phyloP scores from a whole-genome alignment of 2,888 invertebrate genomes.

The Aphodius sticticus region DNA sequence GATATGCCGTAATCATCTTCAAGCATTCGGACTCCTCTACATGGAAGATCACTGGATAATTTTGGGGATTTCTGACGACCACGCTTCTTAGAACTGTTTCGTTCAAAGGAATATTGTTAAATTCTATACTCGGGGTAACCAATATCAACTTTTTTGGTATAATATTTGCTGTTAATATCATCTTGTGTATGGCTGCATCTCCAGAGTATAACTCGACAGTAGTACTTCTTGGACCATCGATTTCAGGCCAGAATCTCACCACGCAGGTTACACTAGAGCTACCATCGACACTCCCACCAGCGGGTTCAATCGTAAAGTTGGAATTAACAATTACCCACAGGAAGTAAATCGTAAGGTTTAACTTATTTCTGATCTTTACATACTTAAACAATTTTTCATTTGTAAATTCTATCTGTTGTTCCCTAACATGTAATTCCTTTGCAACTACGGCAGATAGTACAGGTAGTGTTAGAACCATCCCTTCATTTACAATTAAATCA shows the following conservation, averaged over 20 bases:
- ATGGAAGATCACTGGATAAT: neutral
- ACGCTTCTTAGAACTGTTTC: neutral
- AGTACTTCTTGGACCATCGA: neutral
- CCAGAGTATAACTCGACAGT: neutral
- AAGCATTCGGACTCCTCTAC: neutral
- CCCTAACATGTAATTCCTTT: neutral
- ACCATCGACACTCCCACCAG: neutral
- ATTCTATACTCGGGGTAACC: neutral
- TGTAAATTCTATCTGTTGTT: neutral
- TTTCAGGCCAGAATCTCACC: neutral
- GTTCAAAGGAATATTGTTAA: conserved; percentile 9
- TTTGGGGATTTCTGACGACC: neutral
- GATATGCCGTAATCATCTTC: neutral
- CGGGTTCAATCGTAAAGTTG: conserved; percentile 10
- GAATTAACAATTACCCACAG: neutral
- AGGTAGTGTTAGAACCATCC: neutral
- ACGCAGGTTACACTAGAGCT: neutral
- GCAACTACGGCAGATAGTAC: neutral
- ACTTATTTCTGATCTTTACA: neutral
- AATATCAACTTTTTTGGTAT: neutral
- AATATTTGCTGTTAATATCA: neutral
- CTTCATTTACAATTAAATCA: conserved; percentile 7
- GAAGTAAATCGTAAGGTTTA: neutral
- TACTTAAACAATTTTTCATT: neutral
- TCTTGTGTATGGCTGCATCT: neutral